Base-by-base conservation (phyloP, 2,888 invertebrate species). In the Caenorhabditis sulstoni region DNA sequence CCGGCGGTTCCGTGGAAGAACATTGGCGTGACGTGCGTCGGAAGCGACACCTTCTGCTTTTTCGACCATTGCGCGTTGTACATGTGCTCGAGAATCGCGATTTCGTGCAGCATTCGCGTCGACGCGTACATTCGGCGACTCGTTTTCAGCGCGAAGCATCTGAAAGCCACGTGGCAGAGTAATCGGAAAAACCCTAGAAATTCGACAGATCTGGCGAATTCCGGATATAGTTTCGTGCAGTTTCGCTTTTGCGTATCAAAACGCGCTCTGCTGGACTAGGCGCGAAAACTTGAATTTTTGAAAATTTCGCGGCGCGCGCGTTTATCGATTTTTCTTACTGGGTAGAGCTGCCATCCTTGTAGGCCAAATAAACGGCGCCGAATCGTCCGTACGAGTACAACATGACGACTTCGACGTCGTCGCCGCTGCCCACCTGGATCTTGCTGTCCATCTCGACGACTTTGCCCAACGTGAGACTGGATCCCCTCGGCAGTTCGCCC, bases 1-100 rank as follows among this genome's bases (percentile, higher is more conserved):
- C 55, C 55, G 20, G 18, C 55, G 16, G 55, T 55, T 37, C 55
- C 55, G 9, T 35, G 35, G 20, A 55, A 55, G 20, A 55, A 55
- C 37, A 55, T 3, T 7, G 55, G 55, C 3, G 18, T 35, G 18
- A 55, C 35, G 16, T 55, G 55, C 12, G 18, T 18, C n/a, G 55
- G 55, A 18, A 18, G n/a, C 47, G 47, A 5, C 47, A 47, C 47
- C 8, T 47, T 47, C 47, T 47, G 11, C 47, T n/a, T 8, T 4
- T 47, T 55, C 3, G 52, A 12, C n/a, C n/a, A 5, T 2, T 49
- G 16, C 52, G 14, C 23, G n/a, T 12, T 52, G 35, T 35, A 55
- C 1, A 55, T 8, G 35, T 55, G 55, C 5, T 55, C 55, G 8
- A 55, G 37, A 55, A 55, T 37, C 16, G 35, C 8, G 11, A 55